Base-by-base conservation (phyloP, 92 coral and sea anemone species). In the Phymanthus crucifer region DNA sequence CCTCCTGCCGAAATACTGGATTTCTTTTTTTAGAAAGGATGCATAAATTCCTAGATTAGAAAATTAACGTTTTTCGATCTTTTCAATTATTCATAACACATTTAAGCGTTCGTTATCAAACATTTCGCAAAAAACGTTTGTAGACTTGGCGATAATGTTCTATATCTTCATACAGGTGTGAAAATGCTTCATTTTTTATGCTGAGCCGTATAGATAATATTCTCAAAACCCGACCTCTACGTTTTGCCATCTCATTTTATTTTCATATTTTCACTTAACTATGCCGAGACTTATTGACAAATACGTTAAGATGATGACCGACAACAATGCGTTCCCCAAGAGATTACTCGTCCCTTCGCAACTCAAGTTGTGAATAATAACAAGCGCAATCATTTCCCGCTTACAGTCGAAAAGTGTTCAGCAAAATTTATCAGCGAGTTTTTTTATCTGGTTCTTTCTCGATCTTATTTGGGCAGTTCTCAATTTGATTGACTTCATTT, bases 331-430 rank as follows among this genome's bases (percentile, higher is more conserved):
- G 58, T 76, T 76, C 71, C 58, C 65, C 23, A 19, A 1, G 6
- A 76, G 24, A 56, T 40, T 34, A 76, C 8, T n/a, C 24, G 66
- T 58, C 71, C 18, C 70, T 76, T 35, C 80, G 80, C 80, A 76
- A 76, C 80, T 76, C 34, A 29, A 45, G 58, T 36, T 36, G 0
- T 40, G 27, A 17, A 23, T 18, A 29, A 13, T 38, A 8, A 3
- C 66, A 47, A 10, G 29, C 18, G 31, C 16, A 17, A 36, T 72
- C n/a, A 19, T 24, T 26, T 73, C 1, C 31, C 32, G 7, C 77
- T 73, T 36, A 32, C 14, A 73, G 52, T 34, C 13, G 46, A 36
- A 37, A 32, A 69, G 2, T 21, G 2, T 19, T 12, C 13, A 3
- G 32, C 26, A 40, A 17, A 24, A 54, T 54, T 6, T 54, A 24